Conservation (phyloP, 2,113 vertebrate species). For the Platysteira castanea region DNA sequence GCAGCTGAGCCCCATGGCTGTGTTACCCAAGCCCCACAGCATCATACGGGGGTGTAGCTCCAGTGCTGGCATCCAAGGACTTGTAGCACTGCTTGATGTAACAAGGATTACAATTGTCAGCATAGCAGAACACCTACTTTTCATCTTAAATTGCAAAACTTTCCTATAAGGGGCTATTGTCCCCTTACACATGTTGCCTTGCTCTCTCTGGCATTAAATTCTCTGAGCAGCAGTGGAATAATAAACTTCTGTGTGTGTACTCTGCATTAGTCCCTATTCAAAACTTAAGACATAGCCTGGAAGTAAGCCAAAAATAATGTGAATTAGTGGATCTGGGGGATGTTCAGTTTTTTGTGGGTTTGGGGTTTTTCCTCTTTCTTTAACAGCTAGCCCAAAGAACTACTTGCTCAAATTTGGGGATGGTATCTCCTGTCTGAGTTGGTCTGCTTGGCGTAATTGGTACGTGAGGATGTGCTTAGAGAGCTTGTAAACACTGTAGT, state of each 20-base stretch:
- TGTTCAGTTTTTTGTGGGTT: neutral
- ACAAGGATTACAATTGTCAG: neutral
- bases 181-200: neutral
- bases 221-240: neutral
- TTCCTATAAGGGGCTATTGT: neutral
- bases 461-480: neutral
- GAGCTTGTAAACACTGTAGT: neutral
- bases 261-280: neutral
- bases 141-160: neutral
- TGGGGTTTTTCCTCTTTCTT: accelerated
- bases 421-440: neutral
- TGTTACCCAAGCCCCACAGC: neutral
- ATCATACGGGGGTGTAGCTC: accelerated
- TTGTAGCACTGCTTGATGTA: neutral
- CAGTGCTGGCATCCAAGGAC: neutral
- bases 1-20: neutral
- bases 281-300: neutral
- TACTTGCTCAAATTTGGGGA: neutral
- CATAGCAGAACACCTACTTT: neutral
- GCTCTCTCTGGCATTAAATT: neutral
- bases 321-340: neutral
- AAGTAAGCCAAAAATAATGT: neutral
- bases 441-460: neutral
- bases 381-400: neutral
- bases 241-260: neutral